These are phyloP conservation scores for Aspidiotus destructor DNA, from an alignment of 2,888 invertebrate genomes.

Conservation along the genomic window DNA sequence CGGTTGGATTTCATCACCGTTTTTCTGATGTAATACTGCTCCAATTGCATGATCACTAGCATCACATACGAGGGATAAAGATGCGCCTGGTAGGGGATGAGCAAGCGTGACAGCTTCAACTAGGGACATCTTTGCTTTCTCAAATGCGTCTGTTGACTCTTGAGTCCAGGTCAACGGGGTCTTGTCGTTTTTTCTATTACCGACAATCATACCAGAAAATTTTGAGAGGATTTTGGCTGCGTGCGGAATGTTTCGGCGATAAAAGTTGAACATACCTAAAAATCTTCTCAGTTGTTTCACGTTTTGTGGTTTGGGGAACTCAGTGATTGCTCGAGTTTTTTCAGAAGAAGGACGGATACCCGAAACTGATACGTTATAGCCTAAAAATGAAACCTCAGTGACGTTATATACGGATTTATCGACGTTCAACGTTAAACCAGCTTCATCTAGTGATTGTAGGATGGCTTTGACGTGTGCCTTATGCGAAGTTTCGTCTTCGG, in stretches of 20 bases:
- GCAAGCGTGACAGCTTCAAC: slow-evolving; percentile 39
- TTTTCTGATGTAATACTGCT: slow-evolving; percentile 41
- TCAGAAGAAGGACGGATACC: slow-evolving; percentile 40
- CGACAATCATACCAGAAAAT: slow-evolving; percentile 16
- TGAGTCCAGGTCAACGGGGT: slow-evolving; percentile 36
- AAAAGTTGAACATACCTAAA: slow-evolving; percentile 35
- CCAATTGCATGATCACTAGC: slow-evolving; percentile 42
- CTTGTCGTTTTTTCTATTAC: slow-evolving; percentile 36
- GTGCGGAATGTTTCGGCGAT: slow-evolving; percentile 29
- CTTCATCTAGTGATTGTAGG: not conserved
- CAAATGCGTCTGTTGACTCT: slow-evolving; percentile 37
- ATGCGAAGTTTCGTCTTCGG: not conserved
- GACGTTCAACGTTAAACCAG: not conserved
- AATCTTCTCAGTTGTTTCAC: slow-evolving; percentile 33
- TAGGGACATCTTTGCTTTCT: slow-evolving; percentile 38
- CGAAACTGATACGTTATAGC: not conserved
- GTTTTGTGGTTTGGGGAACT: slow-evolving; percentile 36
- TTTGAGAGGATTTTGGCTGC: no score
- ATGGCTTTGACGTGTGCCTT: not conserved
- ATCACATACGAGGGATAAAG: slow-evolving; percentile 40
- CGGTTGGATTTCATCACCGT: slow-evolving; percentile 22
- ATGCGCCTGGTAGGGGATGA: slow-evolving; percentile 39
- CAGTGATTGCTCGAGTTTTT: slow-evolving; percentile 39
- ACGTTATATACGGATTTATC: not conserved
- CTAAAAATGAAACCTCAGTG: not conserved